Evolutionary conservation across 2,113 vertebrate genomes (phyloP).

Genomic region (Actinemys pallida): DNA sequence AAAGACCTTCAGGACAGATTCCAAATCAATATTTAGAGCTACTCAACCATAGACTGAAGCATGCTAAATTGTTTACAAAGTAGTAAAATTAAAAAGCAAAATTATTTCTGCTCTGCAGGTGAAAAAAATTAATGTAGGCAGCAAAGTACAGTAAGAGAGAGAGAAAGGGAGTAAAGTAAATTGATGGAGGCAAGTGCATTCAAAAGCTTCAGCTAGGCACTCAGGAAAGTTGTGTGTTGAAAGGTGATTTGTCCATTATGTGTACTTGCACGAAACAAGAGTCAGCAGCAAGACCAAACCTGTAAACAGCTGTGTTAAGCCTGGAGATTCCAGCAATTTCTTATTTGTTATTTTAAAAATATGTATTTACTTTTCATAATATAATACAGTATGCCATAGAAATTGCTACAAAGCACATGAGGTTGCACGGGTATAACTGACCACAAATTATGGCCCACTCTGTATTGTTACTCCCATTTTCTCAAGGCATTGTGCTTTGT

Average conservation of each 20-base stretch:
- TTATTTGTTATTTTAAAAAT: background rate
- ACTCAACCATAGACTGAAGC: background rate
- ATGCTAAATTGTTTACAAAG: background rate
- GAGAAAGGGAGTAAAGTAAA: background rate
- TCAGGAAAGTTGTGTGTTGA: background rate
- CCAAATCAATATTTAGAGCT: background rate
- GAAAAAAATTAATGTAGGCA: conserved; percentile 38
- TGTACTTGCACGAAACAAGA: background rate
- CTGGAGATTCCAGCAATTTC: background rate
- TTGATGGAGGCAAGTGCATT: conserved; percentile 21
- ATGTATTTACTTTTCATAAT: background rate
- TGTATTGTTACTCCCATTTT: conserved; percentile 32
- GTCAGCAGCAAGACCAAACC: background rate
- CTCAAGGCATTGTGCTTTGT: background rate
- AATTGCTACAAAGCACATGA: conserved; percentile 20
- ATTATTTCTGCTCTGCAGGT: conserved; percentile 15
- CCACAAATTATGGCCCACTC: conserved; percentile 23
- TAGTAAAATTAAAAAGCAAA: background rate
- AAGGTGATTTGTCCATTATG: background rate
- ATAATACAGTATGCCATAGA: background rate
- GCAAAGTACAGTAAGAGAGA: background rate
- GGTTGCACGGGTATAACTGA: background rate
- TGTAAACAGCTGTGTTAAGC: background rate
- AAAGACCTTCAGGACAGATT: background rate
- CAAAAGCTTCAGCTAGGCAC: background rate